These are phyloP conservation scores for Teleopsis dalmanni DNA, from an alignment of 1,140 invertebrate genomes.

Conservation along the genomic window DNA sequence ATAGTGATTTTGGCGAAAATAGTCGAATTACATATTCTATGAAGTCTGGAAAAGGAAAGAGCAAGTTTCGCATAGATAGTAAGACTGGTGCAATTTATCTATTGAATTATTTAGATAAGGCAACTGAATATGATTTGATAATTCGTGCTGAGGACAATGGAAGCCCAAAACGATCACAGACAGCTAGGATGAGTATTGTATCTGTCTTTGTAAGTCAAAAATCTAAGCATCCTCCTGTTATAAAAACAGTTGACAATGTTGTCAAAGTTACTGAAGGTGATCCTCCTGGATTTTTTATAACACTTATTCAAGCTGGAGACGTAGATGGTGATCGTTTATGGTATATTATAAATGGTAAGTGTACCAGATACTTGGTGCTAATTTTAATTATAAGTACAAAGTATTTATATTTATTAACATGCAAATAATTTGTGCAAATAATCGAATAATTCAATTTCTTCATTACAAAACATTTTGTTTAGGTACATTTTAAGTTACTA, in stretches of 20 bases:
- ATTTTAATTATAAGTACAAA: too few relatives aligned
- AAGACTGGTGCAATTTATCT: constrained; percentile 73
- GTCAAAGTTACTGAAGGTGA: constrained; percentile 79
- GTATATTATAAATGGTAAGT: constrained; percentile 83
- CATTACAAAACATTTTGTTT: too few relatives aligned
- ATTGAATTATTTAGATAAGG: constrained; percentile 58
- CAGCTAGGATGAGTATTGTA: constrained; percentile 62
- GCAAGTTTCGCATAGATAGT: constrained; percentile 70
- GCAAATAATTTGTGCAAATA: too few relatives aligned
- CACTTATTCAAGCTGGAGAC: constrained; percentile 73
- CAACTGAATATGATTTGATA: constrained; percentile 69
- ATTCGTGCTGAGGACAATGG: constrained; percentile 76
- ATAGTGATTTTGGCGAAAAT: constrained; percentile 75
- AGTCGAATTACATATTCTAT: constrained; percentile 73
- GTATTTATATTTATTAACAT: too few relatives aligned
- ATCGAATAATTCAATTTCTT: too few relatives aligned
- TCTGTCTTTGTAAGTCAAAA: constrained; percentile 52
- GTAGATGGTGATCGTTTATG: constrained; percentile 76
- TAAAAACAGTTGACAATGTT: constrained; percentile 55
- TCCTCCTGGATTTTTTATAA: constrained; percentile 71
- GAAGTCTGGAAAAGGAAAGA: constrained; percentile 63
- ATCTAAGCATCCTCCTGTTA: constrained; percentile 56
- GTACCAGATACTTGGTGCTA: not conserved
- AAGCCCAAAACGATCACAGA: constrained; percentile 57
- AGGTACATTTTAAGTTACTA: too few relatives aligned